Percentiles rank a stretch among this genome's conserved stretches.
phyloP scores from a whole-genome alignment of 2,797 vertebrate species.

The Anisognathus igniventris region DNA sequence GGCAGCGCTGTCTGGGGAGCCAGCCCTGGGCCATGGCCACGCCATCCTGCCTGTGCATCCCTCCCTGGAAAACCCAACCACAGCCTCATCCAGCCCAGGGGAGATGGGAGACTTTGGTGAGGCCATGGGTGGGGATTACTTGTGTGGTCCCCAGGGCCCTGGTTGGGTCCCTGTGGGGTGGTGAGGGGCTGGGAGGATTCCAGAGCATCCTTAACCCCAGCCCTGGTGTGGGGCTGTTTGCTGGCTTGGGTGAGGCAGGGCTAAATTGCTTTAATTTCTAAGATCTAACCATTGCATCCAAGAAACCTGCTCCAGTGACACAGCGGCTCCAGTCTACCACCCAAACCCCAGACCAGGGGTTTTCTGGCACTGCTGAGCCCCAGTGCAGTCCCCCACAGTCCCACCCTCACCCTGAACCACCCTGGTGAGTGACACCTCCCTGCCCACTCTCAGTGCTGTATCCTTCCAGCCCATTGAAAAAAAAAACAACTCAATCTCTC shows the following conservation, averaged over 20 bases:
- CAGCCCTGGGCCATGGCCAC: not conserved
- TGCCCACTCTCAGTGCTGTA: accelerated
- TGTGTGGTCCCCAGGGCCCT: not conserved
- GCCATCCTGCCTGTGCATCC: accelerated
- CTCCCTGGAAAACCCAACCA: not conserved
- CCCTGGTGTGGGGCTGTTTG: accelerated
- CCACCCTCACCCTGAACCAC: not conserved
- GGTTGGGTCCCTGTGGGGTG: not conserved
- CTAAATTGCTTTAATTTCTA: not conserved
- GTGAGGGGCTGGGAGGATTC: not conserved
- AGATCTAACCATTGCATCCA: not conserved
- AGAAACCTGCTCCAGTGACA: not conserved
- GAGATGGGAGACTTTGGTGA: not conserved
- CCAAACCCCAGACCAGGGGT: not conserved
- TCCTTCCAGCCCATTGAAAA: not conserved
- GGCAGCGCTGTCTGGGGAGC: not conserved
- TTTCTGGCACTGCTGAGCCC: not conserved
- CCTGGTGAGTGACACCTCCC: not conserved
- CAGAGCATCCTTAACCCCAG: not conserved
- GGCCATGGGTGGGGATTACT: not conserved
- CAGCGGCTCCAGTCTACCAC: not conserved
- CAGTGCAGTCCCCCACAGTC: not conserved
- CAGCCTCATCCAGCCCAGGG: accelerated
- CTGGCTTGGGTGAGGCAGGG: not conserved
- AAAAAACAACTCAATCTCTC: not conserved